Conservation (phyloP, 1,140 invertebrate species). For the Temnothorax nylanderi region DNA sequence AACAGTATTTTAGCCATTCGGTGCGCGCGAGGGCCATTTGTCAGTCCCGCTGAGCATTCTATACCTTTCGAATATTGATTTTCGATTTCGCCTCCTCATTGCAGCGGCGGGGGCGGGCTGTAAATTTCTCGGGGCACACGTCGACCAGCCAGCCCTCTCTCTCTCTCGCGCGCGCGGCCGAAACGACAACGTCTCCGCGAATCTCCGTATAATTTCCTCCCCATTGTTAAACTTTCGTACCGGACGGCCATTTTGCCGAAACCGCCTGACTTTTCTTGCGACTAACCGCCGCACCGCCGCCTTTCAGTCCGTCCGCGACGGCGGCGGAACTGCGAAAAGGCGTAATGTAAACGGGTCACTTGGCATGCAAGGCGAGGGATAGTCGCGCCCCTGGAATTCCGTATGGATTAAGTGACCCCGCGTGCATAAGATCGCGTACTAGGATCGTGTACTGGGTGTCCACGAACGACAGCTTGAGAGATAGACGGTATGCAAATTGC, state of each 20-base stretch:
- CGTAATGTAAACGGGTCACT: conserved; percentile 70
- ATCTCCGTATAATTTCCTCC: conserved; percentile 58
- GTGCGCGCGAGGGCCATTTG: conserved; percentile 51
- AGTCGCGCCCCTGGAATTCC: conserved; percentile 70
- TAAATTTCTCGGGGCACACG: conserved; percentile 55
- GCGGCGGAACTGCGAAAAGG: conserved; percentile 32
- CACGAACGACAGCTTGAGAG: neutral
- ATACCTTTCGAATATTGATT: conserved; percentile 61
- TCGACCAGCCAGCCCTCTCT: conserved; percentile 7
- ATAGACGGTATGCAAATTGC: neutral
- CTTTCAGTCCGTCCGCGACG: conserved; percentile 38
- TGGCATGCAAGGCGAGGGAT: conserved; percentile 73
- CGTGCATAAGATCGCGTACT: conserved; percentile 53
- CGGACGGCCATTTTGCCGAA: conserved; percentile 60
- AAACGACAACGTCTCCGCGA: conserved; percentile 54
- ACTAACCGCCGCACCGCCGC: neutral
- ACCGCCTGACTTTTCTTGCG: conserved; percentile 48
- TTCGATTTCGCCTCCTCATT: conserved; percentile 58
- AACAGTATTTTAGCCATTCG: conserved; percentile 56
- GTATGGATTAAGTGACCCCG: conserved; percentile 75
- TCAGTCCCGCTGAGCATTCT: conserved; percentile 51
- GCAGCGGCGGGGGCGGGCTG: conserved; percentile 27
- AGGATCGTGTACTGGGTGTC: conserved; percentile 46
- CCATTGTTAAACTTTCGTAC: conserved; percentile 58
- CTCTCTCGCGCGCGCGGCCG: neutral